Conservation (phyloP, 2,113 vertebrate species). For the Phyllostomus hastatus region DNA sequence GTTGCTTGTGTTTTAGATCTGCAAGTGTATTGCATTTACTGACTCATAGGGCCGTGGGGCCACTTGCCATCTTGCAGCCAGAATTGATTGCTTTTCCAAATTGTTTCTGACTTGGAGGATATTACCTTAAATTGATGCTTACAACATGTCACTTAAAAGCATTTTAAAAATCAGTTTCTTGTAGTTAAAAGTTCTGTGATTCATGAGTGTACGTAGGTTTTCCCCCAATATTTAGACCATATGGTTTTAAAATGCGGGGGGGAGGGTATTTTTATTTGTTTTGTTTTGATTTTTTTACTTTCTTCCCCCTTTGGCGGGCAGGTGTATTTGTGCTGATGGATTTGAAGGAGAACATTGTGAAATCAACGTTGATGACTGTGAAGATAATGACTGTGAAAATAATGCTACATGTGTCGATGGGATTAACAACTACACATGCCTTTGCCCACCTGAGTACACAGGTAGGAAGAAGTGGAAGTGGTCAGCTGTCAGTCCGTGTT, state of each 20-base stretch:
- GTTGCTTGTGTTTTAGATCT: background rate
- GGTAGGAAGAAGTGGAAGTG: conserved; percentile 81
- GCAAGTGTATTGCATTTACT: background rate
- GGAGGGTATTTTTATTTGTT: background rate
- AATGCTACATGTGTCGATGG: conserved; percentile 98
- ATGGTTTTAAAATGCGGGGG: background rate
- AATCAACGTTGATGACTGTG: conserved; percentile 97
- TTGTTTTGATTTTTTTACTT: background rate
- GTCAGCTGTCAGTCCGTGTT: background rate
- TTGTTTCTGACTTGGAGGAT: background rate
- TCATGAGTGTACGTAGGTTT: background rate
- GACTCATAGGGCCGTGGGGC: background rate
- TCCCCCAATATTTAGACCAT: background rate
- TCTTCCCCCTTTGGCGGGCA: conserved; percentile 63
- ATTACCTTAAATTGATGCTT: conserved; percentile 21
- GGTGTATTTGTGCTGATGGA: conserved; percentile 96
- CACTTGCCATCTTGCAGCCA: background rate
- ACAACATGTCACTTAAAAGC: background rate
- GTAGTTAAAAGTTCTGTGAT: background rate
- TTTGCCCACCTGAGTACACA: conserved; percentile 97
- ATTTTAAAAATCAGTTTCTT: conserved; percentile 5
- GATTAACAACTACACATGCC: conserved; percentile 98
- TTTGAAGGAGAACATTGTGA: conserved; percentile 97
- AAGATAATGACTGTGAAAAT: conserved; percentile 99
- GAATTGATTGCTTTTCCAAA: background rate